phyloP scores from a whole-genome alignment of 2,797 vertebrate genomes.

The Anguilla anguilla region DNA sequence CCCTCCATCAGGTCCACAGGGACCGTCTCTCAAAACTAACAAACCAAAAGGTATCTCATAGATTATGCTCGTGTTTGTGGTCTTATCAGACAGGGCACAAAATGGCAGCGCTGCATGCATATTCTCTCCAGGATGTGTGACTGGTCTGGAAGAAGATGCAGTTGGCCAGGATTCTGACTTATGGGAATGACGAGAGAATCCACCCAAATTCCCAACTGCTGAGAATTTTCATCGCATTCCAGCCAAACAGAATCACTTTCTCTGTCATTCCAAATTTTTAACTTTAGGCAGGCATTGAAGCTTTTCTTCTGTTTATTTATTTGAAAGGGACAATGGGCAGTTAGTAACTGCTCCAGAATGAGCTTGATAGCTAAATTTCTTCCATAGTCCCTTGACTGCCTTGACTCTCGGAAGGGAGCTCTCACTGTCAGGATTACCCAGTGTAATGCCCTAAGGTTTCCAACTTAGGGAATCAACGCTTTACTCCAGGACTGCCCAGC shows the following conservation, averaged over 20 bases:
- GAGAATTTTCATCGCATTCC: not conserved
- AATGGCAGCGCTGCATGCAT: not conserved
- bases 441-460: not conserved
- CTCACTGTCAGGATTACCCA: not conserved
- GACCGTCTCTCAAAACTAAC: conserved; percentile 23
- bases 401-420: not conserved
- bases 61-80: conserved; percentile 20
- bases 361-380: too few relatives aligned
- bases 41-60: not conserved
- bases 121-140: not conserved
- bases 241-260: not conserved
- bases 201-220: not conserved
- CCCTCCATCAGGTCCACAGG: not conserved
- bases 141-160: not conserved
- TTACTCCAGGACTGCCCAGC: not conserved
- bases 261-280: not conserved
- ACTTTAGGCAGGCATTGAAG: not conserved
- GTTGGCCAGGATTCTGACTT: not conserved
- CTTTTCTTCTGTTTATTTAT: not conserved
- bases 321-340: too few relatives aligned
- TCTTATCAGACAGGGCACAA: conserved; percentile 3
- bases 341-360: too few relatives aligned
- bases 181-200: not conserved
- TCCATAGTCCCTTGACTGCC: not conserved
- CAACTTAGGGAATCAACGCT: not conserved